A percentile compares a stretch with the other conserved stretches of the same genome.
These are phyloP conservation scores for Thymelicus acteon DNA, from an alignment of 2,888 invertebrate species.

Conservation along the genomic window DNA sequence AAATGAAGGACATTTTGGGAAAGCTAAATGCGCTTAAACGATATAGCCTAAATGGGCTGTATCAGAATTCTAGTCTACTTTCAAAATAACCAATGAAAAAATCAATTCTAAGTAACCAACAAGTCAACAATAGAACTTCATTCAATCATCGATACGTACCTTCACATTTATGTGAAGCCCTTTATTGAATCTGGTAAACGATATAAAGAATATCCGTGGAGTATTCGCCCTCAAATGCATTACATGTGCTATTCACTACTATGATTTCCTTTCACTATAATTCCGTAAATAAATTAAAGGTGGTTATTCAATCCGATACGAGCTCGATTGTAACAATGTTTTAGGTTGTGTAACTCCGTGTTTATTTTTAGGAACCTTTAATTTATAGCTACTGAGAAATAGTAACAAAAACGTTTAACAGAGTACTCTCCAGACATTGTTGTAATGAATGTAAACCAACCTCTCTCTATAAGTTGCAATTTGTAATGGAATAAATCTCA, in stretches of 20 bases:
- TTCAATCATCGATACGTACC: no score
- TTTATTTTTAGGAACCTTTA: not conserved
- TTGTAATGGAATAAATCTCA: no score
- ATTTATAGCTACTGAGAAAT: not conserved
- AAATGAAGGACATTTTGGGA: no score
- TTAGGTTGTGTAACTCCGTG: not conserved
- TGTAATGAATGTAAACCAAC: no score
- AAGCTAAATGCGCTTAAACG: no score
- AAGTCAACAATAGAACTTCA: no score
- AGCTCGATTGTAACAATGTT: not conserved
- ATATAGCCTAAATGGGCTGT: no score
- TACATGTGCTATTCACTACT: conserved; percentile 28
- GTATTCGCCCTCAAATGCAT: not conserved
- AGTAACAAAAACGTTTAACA: not conserved
- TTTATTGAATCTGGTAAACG: conserved; percentile 17
- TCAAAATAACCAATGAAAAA: no score
- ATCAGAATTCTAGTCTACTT: no score
- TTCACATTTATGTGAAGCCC: conserved; percentile 1
- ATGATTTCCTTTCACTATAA: conserved; percentile 27
- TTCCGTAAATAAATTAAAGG: conserved; percentile 28
- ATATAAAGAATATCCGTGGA: not conserved
- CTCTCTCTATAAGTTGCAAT: no score
- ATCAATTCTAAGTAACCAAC: no score
- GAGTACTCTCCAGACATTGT: no score
- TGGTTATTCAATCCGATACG: not conserved